These are phyloP conservation scores for Bombus waltoni DNA, from an alignment of 1,140 invertebrate species.

Conservation along the genomic window DNA sequence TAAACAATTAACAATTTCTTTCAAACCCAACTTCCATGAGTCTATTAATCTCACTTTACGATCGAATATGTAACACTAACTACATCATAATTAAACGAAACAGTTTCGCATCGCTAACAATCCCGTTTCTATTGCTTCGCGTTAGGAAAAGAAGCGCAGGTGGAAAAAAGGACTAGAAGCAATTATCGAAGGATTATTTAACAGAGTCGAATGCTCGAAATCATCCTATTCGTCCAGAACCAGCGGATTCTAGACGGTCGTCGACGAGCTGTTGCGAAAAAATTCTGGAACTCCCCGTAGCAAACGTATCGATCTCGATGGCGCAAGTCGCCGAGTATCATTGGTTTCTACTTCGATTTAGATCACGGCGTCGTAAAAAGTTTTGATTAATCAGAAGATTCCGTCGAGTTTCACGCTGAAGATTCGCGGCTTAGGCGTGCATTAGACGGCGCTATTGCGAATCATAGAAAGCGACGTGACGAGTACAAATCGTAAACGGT, in stretches of 20 bases:
- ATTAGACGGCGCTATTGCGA: constrained; percentile 25
- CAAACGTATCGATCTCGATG: constrained; percentile 5
- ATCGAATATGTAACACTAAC: too few species aligned
- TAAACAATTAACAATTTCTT: too few species aligned
- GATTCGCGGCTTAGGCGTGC: not conserved
- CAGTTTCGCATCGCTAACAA: too few species aligned
- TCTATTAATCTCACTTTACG: too few species aligned
- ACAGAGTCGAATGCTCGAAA: not conserved
- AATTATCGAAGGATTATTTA: not conserved
- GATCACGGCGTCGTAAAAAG: constrained; percentile 11
- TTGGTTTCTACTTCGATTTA: constrained; percentile 7
- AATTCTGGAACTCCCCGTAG: constrained; percentile 3
- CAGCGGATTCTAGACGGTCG: not conserved
- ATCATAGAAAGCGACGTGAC: constrained; percentile 29
- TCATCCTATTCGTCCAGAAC: not conserved
- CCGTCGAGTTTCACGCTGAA: not conserved
- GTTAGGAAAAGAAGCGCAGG: too few species aligned
- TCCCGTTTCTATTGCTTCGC: too few species aligned
- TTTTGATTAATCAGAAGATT: constrained; percentile 37
- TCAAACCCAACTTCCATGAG: too few species aligned
- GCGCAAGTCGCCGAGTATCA: not conserved
- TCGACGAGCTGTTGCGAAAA: constrained; percentile 1
- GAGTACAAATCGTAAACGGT: constrained; percentile 36
- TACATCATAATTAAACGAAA: too few species aligned
- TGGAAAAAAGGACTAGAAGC: too few species aligned